A percentile compares a stretch with the other conserved stretches of the same genome.
These are phyloP conservation scores for Montipora capricornis DNA, from an alignment of 64 coral and sea anemone species.

Conservation along the genomic window DNA sequence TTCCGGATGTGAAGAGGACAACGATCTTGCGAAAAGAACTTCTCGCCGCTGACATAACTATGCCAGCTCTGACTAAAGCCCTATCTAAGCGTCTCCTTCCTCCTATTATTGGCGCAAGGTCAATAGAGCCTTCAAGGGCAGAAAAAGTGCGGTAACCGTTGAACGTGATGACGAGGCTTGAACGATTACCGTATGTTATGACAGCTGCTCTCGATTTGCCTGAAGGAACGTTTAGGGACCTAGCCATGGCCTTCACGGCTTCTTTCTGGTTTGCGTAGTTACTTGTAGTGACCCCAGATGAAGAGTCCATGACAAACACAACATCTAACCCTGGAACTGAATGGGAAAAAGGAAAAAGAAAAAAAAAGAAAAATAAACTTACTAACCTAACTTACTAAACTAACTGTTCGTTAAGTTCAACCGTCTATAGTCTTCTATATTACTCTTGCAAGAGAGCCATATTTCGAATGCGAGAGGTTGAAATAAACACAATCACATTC, in stretches of 20 bases:
- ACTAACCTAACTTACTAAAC: no score
- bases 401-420: no score
- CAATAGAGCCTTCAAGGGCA: conserved; percentile 15
- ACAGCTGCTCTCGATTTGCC: conserved; percentile 57
- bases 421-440: no score
- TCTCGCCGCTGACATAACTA: conserved; percentile 7
- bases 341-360: no score
- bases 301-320: conserved; percentile 63
- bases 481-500: no score
- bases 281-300: conserved; percentile 1
- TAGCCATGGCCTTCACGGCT: conserved; percentile 28
- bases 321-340: not conserved
- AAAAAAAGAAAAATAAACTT: no score
- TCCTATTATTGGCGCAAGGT: conserved; percentile 29
- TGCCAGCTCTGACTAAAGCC: conserved; percentile 12
- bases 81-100: conserved; percentile 32
- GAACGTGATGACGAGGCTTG: conserved; percentile 31
- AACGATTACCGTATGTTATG: conserved; percentile 45
- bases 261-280: conserved; percentile 51
- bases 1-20: conserved; percentile 27
- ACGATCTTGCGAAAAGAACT: conserved; percentile 14
- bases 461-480: no score
- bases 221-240: conserved; percentile 48
- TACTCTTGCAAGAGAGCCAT: no score
- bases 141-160: not conserved